Conservation (phyloP, 2,888 invertebrate species). For the Campoletis raptor region DNA sequence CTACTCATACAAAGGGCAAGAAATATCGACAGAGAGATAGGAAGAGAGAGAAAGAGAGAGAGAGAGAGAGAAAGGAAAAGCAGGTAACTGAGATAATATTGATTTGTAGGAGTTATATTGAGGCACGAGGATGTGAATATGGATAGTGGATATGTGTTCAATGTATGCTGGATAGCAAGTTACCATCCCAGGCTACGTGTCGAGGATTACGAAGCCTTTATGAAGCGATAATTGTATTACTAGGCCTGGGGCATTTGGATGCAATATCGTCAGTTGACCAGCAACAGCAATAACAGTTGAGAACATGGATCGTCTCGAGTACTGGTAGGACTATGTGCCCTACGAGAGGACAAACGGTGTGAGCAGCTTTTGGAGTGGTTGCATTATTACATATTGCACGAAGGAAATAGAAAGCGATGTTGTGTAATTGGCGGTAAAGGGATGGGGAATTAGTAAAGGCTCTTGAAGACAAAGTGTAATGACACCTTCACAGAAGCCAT, state of each 20-base stretch:
- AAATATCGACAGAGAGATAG: conserved; percentile 4
- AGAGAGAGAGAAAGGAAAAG: too few relatives aligned
- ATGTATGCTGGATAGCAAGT: conserved; percentile 1
- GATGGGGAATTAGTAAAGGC: neutral
- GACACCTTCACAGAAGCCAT: neutral
- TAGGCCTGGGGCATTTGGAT: conserved; percentile 57
- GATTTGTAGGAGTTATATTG: conserved; percentile 49
- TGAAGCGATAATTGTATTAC: conserved; percentile 78
- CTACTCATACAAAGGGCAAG: neutral
- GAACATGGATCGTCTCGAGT: conserved; percentile 23
- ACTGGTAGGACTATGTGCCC: conserved; percentile 7
- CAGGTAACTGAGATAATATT: conserved; percentile 67
- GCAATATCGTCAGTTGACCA: conserved; percentile 43
- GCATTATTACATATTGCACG: conserved; percentile 2
- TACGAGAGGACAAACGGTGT: neutral
- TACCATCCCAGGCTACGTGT: conserved; percentile 54
- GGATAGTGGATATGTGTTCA: conserved; percentile 18
- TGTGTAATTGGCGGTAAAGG: neutral
- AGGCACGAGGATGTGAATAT: conserved; percentile 31
- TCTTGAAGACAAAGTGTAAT: neutral
- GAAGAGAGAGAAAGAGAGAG: neutral
- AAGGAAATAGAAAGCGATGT: neutral
- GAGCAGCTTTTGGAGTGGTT: conserved; percentile 19
- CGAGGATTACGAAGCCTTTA: conserved; percentile 75
- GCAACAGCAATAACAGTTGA: conserved; percentile 19